Evolutionary conservation across 2,113 vertebrate species (phyloP), one percentile per base, ranked within the genome.

Genomic region (Apodemus sylvaticus): DNA sequence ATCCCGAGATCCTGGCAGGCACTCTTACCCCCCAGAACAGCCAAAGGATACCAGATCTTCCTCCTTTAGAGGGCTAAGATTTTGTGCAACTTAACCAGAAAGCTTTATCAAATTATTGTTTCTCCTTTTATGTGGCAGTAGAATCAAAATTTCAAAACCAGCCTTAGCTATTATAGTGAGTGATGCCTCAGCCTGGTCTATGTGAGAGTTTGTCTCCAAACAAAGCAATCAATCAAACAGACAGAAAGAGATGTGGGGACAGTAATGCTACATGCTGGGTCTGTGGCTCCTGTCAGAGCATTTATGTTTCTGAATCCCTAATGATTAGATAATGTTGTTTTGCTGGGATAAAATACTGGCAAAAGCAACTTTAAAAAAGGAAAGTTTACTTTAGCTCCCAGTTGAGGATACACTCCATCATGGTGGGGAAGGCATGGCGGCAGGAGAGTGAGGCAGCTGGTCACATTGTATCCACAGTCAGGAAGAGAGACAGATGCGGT

Each of bases 241-340:
- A 14, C 39, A n/a, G 45, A n/a, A 26, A 19, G 2, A 42, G 42
- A 36, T 39, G 11, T 11, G 31, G 55, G 36, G 70, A 22, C 9
- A 51, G 39, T 53, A 53, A 45, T 42, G 24, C 14, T 3, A 2
- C 17, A 16, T 10, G 58, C 11, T 39, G 5, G 0, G 34, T 26
- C 51, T 6, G 7, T 0, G 51, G 51, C 51, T 71, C 39, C 20
- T 1, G 7, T 31, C 2, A 1, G 3, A 5, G 16, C 17, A 70
- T 17, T 7, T 82, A 22, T 7, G 45, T 55, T 73, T 36, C 92
- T 62, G n/a, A 16, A 24, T 34, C 36, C 51, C 45, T 55, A 20
- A 42, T 13, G 53, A 86, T 51, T 48, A 66, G 17, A 19, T 86
- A 45, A 31, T n/a, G 64, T 36, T 22, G 62, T 48, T 66, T 51